Evolutionary conservation across 2,888 invertebrate species (phyloP), one percentile per base, ranked within the genome.

Genomic region (Ochropleura plecta): DNA sequence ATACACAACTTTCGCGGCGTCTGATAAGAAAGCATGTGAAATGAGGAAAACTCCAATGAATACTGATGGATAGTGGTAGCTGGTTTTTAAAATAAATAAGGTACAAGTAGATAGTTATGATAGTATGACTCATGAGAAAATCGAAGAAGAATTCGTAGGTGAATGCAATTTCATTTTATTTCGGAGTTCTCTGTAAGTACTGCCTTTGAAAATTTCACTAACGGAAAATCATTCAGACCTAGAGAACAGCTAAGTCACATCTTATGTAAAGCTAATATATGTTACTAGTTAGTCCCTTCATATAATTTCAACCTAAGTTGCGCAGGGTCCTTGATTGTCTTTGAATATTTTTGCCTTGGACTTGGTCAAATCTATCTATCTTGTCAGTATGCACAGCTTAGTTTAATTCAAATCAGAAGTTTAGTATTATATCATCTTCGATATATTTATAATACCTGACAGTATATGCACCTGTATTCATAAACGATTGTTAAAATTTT

Each of bases 21-120:
- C 55, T 65, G 67, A 48, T 63, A 81, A 74, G 81, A 86, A 80
- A 83, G 80, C 70, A 72, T 78, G 67, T 48, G 63, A 78, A 78
- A 79, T 82, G 81, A 85, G 86, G 85, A 86, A 86, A 86, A 83
- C 64, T 81, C 57, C 70, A 79, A 67, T 55, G 14, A 82, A 70
- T 73, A 62, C 73, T 75, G 53, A 79, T 64, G 10, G 40, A 78
- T 57, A 30, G 30, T 30, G 42, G n/a, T 18, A 44, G 51, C 30
- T 69, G 20, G 40, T 14, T 71, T 49, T 55, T 62, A 30, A 12
- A 14, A 51, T 14, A 76, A 64, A 53, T 49, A 14, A 44, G 1
- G 0, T 70, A 44, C 48, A 70, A 46, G 9, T 44, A n/a, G n/a
- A n/a, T 30, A 30, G 30, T 30, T 30, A 30, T 30, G 30, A 3